Conservation (phyloP, 2,113 vertebrate species). For the Romanogobio albipinnatus region DNA sequence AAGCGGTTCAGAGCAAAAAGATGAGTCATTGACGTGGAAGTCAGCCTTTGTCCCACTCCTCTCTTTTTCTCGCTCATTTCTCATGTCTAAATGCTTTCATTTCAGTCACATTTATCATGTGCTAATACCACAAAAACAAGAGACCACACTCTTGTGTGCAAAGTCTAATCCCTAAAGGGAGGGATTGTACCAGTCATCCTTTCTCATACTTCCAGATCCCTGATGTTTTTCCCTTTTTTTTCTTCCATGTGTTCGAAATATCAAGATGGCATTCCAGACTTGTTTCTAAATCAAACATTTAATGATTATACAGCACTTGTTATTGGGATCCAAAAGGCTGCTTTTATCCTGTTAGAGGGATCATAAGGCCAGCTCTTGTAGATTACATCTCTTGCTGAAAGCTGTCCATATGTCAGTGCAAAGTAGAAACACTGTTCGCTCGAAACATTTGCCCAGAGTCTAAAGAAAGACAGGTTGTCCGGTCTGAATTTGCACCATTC, state of each 20-base stretch:
- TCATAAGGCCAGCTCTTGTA: constrained; percentile 27
- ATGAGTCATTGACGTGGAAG: constrained; percentile 36
- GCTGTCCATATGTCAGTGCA: constrained; percentile 23
- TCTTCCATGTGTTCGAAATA: not conserved
- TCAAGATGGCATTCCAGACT: constrained; percentile 28
- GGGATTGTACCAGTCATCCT: not conserved
- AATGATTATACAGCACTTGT: constrained; percentile 31
- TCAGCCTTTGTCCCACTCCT: constrained; percentile 14
- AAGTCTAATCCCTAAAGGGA: not conserved
- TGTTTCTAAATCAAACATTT: constrained; percentile 24
- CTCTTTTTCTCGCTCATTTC: constrained; percentile 40
- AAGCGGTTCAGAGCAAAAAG: constrained; percentile 2
- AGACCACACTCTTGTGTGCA: constrained; percentile 19
- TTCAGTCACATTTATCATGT: constrained; percentile 39
- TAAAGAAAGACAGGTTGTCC: constrained; percentile 38
- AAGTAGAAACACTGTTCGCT: constrained; percentile 35
- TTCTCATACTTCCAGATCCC: constrained; percentile 12
- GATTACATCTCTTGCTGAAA: constrained; percentile 39
- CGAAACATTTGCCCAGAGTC: constrained; percentile 21
- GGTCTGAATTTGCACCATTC: constrained; percentile 15
- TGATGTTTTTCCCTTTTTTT: constrained; percentile 6
- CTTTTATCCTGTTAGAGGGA: constrained; percentile 34
- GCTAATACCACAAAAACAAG: constrained; percentile 46
- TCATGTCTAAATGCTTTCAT: constrained; percentile 41
- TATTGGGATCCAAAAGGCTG: constrained; percentile 15